Evolutionary conservation across 1,140 invertebrate genomes (phyloP), one percentile per base, ranked within the genome.

Genomic region (Drusus annulatus): DNA sequence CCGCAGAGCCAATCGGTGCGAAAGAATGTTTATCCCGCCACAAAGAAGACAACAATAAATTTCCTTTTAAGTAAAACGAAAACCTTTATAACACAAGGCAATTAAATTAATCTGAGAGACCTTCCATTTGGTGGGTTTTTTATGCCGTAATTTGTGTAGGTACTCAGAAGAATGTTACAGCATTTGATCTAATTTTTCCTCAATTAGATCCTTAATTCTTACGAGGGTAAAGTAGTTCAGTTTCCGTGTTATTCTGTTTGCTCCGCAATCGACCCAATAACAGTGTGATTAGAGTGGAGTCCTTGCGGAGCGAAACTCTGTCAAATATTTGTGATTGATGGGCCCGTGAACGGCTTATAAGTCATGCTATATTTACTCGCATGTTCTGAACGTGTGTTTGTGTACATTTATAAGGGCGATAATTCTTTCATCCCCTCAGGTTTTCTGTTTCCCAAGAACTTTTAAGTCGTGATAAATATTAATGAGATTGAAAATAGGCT

Each of bases 311-410:
- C 36, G 62, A 3, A 28, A 65, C 62, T 31, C 62, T 65, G 62
- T 65, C 62, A 65, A 65, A 65, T 65, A 65, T 65, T 21, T 65
- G 28, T 65, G 62, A 65, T 65, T 65, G 62, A 65, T 65, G 62
- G 56, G 28, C 21, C 23, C 16, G 62, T 4, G 23, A 65, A 65
- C 62, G 62, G 62, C 62, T 65, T 65, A 31, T 65, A 65, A 65
- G 28, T 65, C 62, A 65, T 65, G 62, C 62, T 65, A 65, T 65
- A 25, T 65, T 65, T 65, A 65, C 62, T 65, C 21, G 62, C 23
- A 65, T 65, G 62, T 16, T 25, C 62, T 28, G 62, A 65, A 28
- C 23, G 21, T 65, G 62, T 65, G 62, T 31, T 25, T 23, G n/a
- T 65, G 28, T 65, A 31, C 13, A 65, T 45, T 45, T 45, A 45